phyloP scores from a whole-genome alignment of 2,888 invertebrate genomes.

The Lasioglossum pauxillum region DNA sequence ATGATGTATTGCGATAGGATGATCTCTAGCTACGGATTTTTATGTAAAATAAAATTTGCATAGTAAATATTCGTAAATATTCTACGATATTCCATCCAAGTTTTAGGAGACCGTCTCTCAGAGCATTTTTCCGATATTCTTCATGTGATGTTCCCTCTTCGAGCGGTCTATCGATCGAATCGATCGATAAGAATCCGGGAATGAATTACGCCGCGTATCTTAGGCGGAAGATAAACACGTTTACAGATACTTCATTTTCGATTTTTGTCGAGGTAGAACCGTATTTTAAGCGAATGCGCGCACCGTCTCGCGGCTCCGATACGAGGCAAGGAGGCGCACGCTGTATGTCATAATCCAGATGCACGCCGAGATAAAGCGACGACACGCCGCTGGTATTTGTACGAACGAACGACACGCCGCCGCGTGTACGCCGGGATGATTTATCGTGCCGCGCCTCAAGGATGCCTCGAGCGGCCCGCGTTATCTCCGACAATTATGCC shows the following conservation, averaged over 20 bases:
- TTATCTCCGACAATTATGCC: conserved; percentile 61
- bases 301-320: background rate
- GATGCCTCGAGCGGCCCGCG: conserved; percentile 45
- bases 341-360: conserved; percentile 44
- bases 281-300: background rate
- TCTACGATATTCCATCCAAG: too few relatives aligned
- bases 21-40: too few relatives aligned
- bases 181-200: background rate
- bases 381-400: conserved; percentile 47
- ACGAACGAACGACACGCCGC: conserved; percentile 36
- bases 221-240: background rate
- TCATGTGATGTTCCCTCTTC: background rate
- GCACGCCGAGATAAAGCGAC: conserved; percentile 52
- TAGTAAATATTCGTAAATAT: too few relatives aligned
- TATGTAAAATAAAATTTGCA: too few relatives aligned
- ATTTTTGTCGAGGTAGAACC: background rate
- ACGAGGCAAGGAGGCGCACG: conserved; percentile 8
- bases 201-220: background rate
- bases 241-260: background rate
- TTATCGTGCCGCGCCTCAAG: conserved; percentile 48
- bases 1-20: too few relatives aligned
- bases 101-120: too few relatives aligned
- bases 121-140: background rate
- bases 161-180: background rate
- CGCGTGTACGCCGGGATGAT: conserved; percentile 44